Conservation (phyloP, 2,888 invertebrate genomes). For the Willowsia nigromaculata region DNA sequence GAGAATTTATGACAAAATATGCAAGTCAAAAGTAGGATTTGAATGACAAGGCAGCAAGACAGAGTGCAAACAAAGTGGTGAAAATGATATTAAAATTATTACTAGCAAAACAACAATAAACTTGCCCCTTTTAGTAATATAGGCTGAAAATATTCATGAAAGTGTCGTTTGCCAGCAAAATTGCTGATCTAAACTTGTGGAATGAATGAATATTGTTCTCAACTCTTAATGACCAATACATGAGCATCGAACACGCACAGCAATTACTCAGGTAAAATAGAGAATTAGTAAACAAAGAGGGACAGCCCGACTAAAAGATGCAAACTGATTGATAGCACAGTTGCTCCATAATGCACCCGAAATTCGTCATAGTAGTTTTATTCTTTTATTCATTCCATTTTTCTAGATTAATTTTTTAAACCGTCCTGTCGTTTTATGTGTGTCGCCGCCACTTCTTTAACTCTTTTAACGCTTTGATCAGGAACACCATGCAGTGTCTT, state of each 20-base stretch:
- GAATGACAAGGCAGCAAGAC: neutral
- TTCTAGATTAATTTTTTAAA: neutral
- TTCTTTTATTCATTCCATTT: neutral
- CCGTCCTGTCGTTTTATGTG: neutral
- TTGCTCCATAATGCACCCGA: neutral
- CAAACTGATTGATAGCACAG: neutral
- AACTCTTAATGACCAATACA: slow-evolving; percentile 24
- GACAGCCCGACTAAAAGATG: neutral
- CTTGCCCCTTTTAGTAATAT: neutral
- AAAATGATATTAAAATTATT: slow-evolving; percentile 4
- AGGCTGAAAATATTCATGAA: no score
- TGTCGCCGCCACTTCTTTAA: neutral
- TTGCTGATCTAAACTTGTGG: no score
- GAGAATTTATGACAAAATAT: no score
- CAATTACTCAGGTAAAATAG: slow-evolving; percentile 28
- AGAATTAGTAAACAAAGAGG: neutral
- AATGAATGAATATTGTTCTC: neutral
- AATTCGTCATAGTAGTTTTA: neutral
- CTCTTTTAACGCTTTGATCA: slow-evolving; percentile 29
- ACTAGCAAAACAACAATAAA: neutral
- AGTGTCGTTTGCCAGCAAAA: no score
- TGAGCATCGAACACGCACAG: slow-evolving; percentile 43
- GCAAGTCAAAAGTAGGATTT: neutral
- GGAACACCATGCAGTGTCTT: neutral
- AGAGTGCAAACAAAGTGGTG: neutral